Evolutionary conservation across 2,888 invertebrate genomes (phyloP), one percentile per base, ranked within the genome.

Genomic region (Gryllus longicercus): DNA sequence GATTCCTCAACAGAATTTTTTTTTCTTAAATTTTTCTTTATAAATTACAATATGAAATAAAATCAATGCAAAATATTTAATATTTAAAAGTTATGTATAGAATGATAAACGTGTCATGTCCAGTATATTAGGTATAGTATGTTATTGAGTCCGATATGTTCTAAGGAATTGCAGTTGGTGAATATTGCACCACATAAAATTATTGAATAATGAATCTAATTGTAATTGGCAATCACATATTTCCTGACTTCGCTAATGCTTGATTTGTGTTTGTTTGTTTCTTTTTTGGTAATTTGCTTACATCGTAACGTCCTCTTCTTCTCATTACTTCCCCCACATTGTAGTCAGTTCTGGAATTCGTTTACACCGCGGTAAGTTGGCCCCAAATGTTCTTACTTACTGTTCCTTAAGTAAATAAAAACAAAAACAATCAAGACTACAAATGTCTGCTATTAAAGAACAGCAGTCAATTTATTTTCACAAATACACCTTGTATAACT

Each of bases 261-360:
- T 82, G 79, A 78, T 81, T 82, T 80, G 79, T 82, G 80, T 63
- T 63, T 63, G 76, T 81, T 81, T 81, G 81, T 82, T 80, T 80
- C 50, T 75, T 78, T 78, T 80, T 78, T 80, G 78, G 78, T 80
- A 80, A 80, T 80, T 80, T 81, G 81, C 81, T 81, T 81, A 80
- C 81, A 77, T 90, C 89, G 90, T 90, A 90, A 90, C 89, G 89
- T 89, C 89, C 89, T 90, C 89, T 89, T 90, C 90, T 89, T 90
- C 89, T 92, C 91, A 91, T 90, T 91, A 90, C 86, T 87, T 87
- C 87, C 87, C 87, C 85, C 83, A 86, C 87, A 86, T 86, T 88
- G 93, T 95, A 96, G 96, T 95, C 95, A 95, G 94, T 96, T 96
- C 95, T 96, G 96, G 96, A 96, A 95, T 93, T 96, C 95, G 93